Conservation (phyloP, 1,140 invertebrate species). For the Platorchestia sp. region DNA sequence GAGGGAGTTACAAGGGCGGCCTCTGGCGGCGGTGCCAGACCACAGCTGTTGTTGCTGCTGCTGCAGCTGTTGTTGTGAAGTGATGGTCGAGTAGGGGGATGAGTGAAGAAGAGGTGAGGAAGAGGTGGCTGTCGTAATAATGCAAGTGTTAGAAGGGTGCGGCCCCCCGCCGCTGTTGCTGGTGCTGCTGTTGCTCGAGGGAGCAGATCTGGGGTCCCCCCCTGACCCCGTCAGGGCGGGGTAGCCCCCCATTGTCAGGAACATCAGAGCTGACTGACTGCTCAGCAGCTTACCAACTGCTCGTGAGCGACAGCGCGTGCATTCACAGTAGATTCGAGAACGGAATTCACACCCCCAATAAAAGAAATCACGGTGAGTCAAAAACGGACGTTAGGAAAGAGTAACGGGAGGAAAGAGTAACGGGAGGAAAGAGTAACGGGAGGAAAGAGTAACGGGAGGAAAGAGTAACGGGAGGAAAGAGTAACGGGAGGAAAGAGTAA, state of each 20-base stretch:
- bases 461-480: no score
- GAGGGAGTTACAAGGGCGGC: constrained; percentile 7
- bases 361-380: not conserved
- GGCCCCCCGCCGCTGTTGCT: not conserved
- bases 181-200: not conserved
- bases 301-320: not conserved
- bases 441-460: no score
- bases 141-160: not conserved
- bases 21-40: not conserved
- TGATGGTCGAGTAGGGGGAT: constrained; percentile 46
- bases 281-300: constrained; percentile 64
- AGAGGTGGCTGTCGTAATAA: not conserved
- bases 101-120: constrained; percentile 34
- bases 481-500: no score
- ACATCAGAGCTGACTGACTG: constrained; percentile 66
- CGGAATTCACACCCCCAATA: not conserved
- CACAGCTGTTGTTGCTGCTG: constrained; percentile 21
- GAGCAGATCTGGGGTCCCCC: constrained; percentile 2
- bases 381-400: not conserved
- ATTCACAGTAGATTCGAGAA: not conserved
- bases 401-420: not conserved
- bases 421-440: no score
- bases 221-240: constrained; percentile 59
- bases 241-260: constrained; percentile 66
- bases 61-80: constrained; percentile 18